phyloP scores from a whole-genome alignment of 2,113 vertebrate genomes.

The Gymnorhina tibicen region DNA sequence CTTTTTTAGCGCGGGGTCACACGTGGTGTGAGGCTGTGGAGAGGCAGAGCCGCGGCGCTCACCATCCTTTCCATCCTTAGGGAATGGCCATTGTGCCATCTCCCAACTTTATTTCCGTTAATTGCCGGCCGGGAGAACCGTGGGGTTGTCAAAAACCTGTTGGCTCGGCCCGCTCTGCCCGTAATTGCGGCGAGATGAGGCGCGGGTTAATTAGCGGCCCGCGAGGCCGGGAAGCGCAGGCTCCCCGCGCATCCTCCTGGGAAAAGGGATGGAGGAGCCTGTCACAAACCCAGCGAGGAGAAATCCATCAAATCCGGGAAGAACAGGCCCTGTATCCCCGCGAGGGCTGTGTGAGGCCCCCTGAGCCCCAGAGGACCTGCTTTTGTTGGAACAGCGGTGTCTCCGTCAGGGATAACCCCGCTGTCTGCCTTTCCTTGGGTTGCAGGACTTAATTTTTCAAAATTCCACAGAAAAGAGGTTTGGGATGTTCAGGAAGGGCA shows the following conservation, averaged over 20 bases:
- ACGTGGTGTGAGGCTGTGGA: accelerated
- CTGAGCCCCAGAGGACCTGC: neutral
- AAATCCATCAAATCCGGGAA: neutral
- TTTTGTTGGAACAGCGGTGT: neutral
- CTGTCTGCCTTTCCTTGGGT: neutral
- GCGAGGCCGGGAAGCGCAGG: accelerated
- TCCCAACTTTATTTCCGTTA: neutral
- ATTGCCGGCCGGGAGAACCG: neutral
- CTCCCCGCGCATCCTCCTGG: accelerated
- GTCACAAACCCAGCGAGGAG: neutral
- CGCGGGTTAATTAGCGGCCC: neutral
- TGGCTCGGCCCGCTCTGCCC: accelerated
- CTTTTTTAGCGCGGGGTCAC: accelerated
- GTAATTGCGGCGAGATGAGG: accelerated
- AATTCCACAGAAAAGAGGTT: neutral
- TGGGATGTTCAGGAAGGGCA: neutral
- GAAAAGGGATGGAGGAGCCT: neutral
- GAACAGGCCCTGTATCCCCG: neutral
- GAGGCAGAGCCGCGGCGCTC: neutral
- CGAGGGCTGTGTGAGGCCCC: neutral
- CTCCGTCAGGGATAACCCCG: accelerated
- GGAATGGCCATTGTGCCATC: neutral
- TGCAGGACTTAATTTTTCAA: neutral
- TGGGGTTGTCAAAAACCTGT: neutral
- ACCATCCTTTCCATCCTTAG: neutral